phyloP scores from a whole-genome alignment of 1,140 invertebrate genomes.

The Telenomus remus region DNA sequence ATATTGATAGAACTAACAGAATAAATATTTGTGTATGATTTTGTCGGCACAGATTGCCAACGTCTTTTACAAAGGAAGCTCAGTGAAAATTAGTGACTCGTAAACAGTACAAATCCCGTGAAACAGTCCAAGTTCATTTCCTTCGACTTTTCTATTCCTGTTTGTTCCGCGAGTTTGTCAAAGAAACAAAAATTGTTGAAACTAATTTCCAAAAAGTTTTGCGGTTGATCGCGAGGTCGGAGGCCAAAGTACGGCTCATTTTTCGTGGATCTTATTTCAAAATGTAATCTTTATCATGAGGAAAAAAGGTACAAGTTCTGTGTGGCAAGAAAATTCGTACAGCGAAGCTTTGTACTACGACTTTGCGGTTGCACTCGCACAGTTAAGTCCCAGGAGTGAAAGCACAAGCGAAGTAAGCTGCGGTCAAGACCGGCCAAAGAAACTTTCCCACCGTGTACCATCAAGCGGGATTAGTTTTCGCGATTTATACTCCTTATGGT shows the following conservation, averaged over 20 bases:
- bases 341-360: constrained; percentile 26
- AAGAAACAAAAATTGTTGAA: too few relatives aligned
- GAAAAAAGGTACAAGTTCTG: constrained; percentile 5
- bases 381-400: constrained; percentile 35
- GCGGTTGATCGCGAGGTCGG: too few relatives aligned
- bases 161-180: too few relatives aligned
- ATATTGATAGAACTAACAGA: constrained; percentile 18
- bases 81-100: too few relatives aligned
- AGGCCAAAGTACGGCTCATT: too few relatives aligned
- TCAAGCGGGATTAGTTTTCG: constrained; percentile 47
- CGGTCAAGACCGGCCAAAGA: constrained; percentile 42
- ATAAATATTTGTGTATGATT: neutral
- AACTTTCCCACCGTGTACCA: constrained; percentile 44
- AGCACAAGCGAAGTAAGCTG: constrained; percentile 38
- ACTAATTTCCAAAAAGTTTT: too few relatives aligned
- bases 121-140: too few relatives aligned
- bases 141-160: too few relatives aligned
- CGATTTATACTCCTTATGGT: constrained; percentile 26
- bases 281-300: constrained; percentile 2
- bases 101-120: too few relatives aligned
- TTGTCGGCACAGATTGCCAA: too few relatives aligned
- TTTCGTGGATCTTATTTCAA: neutral
- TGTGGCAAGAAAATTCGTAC: constrained; percentile 19
- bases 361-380: constrained; percentile 23
- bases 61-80: too few relatives aligned